These are phyloP conservation scores for Eupithecia centaureata DNA, from an alignment of 2,888 invertebrate genomes.

Conservation along the genomic window DNA sequence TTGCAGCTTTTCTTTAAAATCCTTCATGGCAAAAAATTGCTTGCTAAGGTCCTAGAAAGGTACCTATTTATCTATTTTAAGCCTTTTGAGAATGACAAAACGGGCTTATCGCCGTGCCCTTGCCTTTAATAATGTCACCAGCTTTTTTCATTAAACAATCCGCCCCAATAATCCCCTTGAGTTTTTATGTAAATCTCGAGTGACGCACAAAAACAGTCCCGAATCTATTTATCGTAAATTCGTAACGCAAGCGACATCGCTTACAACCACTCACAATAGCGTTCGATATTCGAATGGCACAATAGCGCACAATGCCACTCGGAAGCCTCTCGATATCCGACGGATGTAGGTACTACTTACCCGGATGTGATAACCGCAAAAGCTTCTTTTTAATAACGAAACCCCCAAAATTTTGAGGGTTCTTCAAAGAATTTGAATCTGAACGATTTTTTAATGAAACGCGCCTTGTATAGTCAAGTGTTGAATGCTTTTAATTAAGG, in stretches of 20 bases:
- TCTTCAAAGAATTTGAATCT: conserved; percentile 58
- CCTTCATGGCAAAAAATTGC: neutral
- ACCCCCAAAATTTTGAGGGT: conserved; percentile 57
- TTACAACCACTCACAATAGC: conserved; percentile 55
- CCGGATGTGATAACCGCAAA: conserved; percentile 69
- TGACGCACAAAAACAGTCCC: conserved; percentile 39
- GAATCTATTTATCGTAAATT: conserved; percentile 47
- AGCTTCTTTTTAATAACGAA: conserved; percentile 57
- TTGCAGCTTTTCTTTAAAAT: neutral
- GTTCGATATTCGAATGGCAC: conserved; percentile 63
- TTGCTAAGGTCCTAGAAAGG: neutral
- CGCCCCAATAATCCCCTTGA: conserved; percentile 28
- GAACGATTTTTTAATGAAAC: conserved; percentile 60
- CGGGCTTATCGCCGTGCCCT: conserved; percentile 17
- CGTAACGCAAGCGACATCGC: conserved; percentile 63
- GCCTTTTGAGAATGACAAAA: conserved; percentile 10
- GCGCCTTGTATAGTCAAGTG: conserved; percentile 43
- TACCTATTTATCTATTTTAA: neutral
- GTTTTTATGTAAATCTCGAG: conserved; percentile 36
- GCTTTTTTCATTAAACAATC: conserved; percentile 26
- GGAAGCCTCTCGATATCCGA: conserved; percentile 77
- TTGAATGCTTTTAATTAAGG: conserved; percentile 1
- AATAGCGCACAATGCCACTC: conserved; percentile 58
- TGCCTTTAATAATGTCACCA: conserved; percentile 14
- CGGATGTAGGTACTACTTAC: conserved; percentile 64